Evolutionary conservation across 2,797 vertebrate species (phyloP).

Genomic region (Brotula barbata): DNA sequence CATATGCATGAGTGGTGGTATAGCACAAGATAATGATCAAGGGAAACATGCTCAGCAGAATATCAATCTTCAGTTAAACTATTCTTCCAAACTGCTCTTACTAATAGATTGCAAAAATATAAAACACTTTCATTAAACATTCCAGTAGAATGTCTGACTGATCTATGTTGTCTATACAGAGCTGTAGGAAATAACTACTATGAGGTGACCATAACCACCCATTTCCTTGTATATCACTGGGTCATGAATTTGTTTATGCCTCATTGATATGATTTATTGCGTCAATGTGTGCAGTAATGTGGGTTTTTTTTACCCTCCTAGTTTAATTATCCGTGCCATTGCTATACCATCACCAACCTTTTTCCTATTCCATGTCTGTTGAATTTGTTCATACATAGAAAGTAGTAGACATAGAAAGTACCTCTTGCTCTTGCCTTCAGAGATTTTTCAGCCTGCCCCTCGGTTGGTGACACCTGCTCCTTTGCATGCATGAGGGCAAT

Average conservation of each 20-base stretch:
- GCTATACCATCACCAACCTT: conserved; percentile 37
- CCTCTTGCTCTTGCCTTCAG: conserved; percentile 25
- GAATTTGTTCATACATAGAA: conserved; percentile 48
- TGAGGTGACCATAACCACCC: conserved; percentile 20
- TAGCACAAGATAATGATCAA: too few relatives aligned
- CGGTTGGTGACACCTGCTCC: conserved; percentile 47
- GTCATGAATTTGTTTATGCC: conserved; percentile 60
- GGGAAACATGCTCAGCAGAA: too few relatives aligned
- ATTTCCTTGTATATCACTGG: conserved; percentile 40
- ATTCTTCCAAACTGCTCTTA: too few relatives aligned
- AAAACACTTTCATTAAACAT: too few relatives aligned
- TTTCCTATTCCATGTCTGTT: conserved; percentile 47
- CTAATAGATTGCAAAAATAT: too few relatives aligned
- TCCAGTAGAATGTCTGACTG: too few relatives aligned
- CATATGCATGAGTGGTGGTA: too few relatives aligned
- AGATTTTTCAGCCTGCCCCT: conserved; percentile 3
- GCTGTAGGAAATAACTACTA: conserved; percentile 15
- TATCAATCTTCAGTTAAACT: too few relatives aligned
- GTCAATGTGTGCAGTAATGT: conserved; percentile 15
- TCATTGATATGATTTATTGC: conserved; percentile 57
- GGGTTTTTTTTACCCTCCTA: neutral
- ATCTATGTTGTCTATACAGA: conserved; percentile 7
- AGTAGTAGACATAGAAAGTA: conserved; percentile 30
- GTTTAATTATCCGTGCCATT: conserved; percentile 40
- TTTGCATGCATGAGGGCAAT: conserved; percentile 61